Percentiles rank a stretch among this genome's conserved stretches.
Evolutionary conservation across 37 sponge, comb jelly and placozoan species (phyloP).

Genomic region (Tethya wilhelma): DNA sequence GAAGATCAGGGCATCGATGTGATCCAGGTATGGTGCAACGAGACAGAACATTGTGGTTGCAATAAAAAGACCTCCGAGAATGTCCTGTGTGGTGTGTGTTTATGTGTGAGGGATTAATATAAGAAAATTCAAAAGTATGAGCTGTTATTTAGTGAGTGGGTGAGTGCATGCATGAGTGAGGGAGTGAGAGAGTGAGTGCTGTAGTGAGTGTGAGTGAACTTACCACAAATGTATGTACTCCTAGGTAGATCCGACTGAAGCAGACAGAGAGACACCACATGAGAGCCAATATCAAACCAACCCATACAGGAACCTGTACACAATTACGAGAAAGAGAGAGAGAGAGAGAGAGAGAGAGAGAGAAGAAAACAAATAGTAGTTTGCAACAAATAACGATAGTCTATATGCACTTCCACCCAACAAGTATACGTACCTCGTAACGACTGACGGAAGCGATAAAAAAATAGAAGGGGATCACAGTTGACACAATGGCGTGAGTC

Average conservation of each 20-base stretch:
- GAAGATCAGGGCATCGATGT: constrained; percentile 60
- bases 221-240: constrained; percentile 87
- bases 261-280: constrained; percentile 83
- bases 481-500: constrained; percentile 89
- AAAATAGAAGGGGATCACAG: constrained; percentile 74
- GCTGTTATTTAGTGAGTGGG: not conserved
- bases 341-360: not conserved
- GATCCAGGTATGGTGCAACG: constrained; percentile 20
- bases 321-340: not conserved
- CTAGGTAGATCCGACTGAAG: constrained; percentile 86
- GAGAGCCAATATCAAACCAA: constrained; percentile 31
- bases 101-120: not conserved
- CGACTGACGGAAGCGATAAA: constrained; percentile 37
- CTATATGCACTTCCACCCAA: not conserved
- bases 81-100: constrained; percentile 46
- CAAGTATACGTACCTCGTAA: constrained; percentile 69
- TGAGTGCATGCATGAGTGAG: not conserved
- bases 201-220: not conserved
- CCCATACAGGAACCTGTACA: constrained; percentile 28
- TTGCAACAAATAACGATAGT: not conserved
- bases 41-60: constrained; percentile 66
- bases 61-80: constrained; percentile 71
- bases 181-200: not conserved
- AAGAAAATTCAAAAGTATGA: no score
- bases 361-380: not conserved